Percentiles rank a stretch among this genome's conserved stretches.
These are phyloP conservation scores for Esox masquinongy DNA, from an alignment of 2,797 vertebrate species.

Conservation along the genomic window DNA sequence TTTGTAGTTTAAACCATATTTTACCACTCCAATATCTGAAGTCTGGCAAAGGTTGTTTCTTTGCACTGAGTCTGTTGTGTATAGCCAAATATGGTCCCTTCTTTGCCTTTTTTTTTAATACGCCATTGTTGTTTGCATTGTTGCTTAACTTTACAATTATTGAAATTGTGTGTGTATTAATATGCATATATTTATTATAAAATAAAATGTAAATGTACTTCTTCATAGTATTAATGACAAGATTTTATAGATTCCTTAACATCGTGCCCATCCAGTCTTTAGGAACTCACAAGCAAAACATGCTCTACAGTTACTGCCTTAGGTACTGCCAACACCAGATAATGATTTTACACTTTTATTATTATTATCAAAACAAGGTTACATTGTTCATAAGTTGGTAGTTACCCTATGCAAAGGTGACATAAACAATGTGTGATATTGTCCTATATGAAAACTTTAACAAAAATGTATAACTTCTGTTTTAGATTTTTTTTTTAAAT, in stretches of 20 bases:
- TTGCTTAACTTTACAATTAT: not conserved
- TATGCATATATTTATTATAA: not conserved
- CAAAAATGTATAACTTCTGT: not conserved
- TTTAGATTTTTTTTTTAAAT: not conserved
- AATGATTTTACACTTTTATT: constrained; percentile 2
- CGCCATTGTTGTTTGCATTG: not conserved
- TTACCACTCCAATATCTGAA: not conserved
- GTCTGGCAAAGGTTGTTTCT: not conserved
- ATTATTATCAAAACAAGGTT: not conserved
- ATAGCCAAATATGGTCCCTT: not conserved
- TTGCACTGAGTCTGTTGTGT: not conserved
- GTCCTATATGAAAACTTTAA: not conserved
- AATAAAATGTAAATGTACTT: not conserved
- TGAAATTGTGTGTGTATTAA: not conserved
- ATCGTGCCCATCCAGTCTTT: not conserved
- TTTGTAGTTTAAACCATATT: not conserved
- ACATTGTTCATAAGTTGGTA: not conserved
- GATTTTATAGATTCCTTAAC: too few relatives aligned
- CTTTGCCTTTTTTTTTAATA: not conserved
- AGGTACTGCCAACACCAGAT: not conserved
- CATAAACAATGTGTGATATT: not conserved
- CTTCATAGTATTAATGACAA: not conserved
- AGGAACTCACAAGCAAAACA: not conserved
- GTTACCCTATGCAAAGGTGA: not conserved
- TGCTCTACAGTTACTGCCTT: not conserved